Percentiles rank a stretch among this genome's conserved stretches.
These are phyloP conservation scores for Cheilosia soror DNA, from an alignment of 2,888 invertebrate genomes.

Conservation along the genomic window DNA sequence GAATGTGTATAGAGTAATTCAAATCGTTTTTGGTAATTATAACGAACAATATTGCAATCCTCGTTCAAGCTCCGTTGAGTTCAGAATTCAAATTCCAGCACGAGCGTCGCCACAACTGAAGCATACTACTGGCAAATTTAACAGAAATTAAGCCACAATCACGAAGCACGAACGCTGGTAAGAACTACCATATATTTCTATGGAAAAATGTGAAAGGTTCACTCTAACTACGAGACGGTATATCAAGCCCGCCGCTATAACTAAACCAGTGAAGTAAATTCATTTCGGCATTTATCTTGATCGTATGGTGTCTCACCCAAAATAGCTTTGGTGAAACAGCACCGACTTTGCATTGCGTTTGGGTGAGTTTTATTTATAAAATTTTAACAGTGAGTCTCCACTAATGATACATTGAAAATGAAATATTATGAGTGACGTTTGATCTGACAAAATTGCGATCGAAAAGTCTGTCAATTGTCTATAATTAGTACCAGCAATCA, in stretches of 20 bases:
- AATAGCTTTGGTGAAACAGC: background rate
- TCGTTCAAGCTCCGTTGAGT: constrained; percentile 36
- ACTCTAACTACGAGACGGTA: background rate
- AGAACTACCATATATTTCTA: too few relatives aligned
- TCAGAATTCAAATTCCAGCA: constrained; percentile 29
- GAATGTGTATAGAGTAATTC: constrained; percentile 10
- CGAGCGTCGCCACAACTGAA: constrained; percentile 33
- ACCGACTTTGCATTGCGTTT: too few relatives aligned
- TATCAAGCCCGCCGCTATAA: constrained; percentile 7
- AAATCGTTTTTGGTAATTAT: constrained; percentile 31
- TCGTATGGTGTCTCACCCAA: constrained; percentile 1
- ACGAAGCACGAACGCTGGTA: too few relatives aligned
- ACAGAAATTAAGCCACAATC: constrained; percentile 29
- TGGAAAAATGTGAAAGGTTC: constrained; percentile 53
- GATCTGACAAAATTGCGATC: too few relatives aligned
- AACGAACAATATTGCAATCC: constrained; percentile 1
- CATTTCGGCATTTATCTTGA: constrained; percentile 47
- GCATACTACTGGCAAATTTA: constrained; percentile 27
- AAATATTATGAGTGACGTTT: too few relatives aligned
- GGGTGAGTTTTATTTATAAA: too few relatives aligned
- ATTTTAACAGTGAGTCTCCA: too few relatives aligned
- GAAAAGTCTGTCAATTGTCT: too few relatives aligned
- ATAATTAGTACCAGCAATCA: too few relatives aligned
- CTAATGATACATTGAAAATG: too few relatives aligned
- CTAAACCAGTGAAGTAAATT: constrained; percentile 27